Base-by-base conservation (phyloP, 2,888 invertebrate species). In the Danaus chrysippus region DNA sequence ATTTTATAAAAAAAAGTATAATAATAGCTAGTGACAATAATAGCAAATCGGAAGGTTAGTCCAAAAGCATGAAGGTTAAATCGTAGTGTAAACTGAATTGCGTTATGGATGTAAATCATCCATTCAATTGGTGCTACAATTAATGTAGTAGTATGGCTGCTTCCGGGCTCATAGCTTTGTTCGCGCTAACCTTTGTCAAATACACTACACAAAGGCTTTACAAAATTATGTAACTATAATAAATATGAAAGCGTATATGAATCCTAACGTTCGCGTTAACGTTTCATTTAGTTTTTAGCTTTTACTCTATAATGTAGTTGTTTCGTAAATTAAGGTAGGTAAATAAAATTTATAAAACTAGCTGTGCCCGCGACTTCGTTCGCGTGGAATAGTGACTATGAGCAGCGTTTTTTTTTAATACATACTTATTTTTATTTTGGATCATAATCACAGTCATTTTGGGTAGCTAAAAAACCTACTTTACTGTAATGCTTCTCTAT, bases 121-220 rank as follows among this genome's bases (percentile, higher is more conserved):
- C 42, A 44, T 10, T 46, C 59, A 49, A 56, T 23, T 42, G 46
- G 56, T 61, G 56, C 56, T 53, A 41, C 52, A 59, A 56, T 34
- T 34, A 34, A 59, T 63, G 63, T 63, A 55, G 53, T 59, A 55
- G 53, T 59, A 59, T 54, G 59, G 49, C 15, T 49, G 49, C 42
- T 59, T 56, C 59, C 62, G 59, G 42, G 19, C 54, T 23, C 55
- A 59, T 59, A 43, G 56, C 42, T 62, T 62, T 55, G 59, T 62
- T 43, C 41, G 11, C 49, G 17, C 17, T n/a, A 49, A 17, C 17
- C 49, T 49, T 49, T 49, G 49, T 49, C 17, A 15, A 17, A 49
- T 49, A 8, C 17, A 17, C 49, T 9, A 17, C 17, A 49, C 17
- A 49, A 49, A 49, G 49, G 49, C 17, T 17, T 17, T 15, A 17